Evolutionary conservation across 2,113 vertebrate species (phyloP), one percentile per base, ranked within the genome.

Genomic region (Puma concolor): DNA sequence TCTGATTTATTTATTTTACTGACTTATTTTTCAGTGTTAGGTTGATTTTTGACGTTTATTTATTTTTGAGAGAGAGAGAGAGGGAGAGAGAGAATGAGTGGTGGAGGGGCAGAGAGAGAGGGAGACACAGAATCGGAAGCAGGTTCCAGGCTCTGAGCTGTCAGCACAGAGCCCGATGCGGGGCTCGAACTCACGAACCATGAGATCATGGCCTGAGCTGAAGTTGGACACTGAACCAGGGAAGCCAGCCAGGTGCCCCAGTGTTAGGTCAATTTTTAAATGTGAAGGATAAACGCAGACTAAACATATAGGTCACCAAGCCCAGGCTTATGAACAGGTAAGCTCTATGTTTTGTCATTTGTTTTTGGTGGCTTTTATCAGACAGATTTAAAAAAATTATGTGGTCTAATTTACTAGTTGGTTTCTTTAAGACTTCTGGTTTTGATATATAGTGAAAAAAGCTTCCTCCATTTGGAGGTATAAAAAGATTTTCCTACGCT

Each of bases 1-100:
- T 92, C 38, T 92, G 57, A 63, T 94, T 89, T 90, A 81, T 79
- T 91, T 86, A 48, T 25, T 95, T 82, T 85, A 57, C 84, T 66
- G 48, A 36, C 21, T 71, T 91, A 79, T 71, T 83, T 95, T 92
- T 83, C 50, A 74, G 14, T 74, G 44, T 92, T 84, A 63, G 14
- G 41, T 77, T 36, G 64, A 33, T 83, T 88, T 97, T 88, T 91
- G 60, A 86, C 17, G 7, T 60, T 23, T 60, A 60, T 23, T 60
- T 60, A 9, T 60, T 57, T 57, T 57, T 19, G 54, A 57, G 54
- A 57, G 17, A 21, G 54, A 21, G 50, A 50, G 50, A 50, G 50
- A 60, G 21, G 7, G 57, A 60, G 7, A 23, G 57, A 60, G 19
- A 2, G 57, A 60, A 60, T 2, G 17, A 60, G 57, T 7, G 7